A percentile compares a stretch with the other conserved stretches of the same genome.
Conservation (phyloP, 2,113 vertebrate genomes). For the Romanogobio albipinnatus region DNA sequence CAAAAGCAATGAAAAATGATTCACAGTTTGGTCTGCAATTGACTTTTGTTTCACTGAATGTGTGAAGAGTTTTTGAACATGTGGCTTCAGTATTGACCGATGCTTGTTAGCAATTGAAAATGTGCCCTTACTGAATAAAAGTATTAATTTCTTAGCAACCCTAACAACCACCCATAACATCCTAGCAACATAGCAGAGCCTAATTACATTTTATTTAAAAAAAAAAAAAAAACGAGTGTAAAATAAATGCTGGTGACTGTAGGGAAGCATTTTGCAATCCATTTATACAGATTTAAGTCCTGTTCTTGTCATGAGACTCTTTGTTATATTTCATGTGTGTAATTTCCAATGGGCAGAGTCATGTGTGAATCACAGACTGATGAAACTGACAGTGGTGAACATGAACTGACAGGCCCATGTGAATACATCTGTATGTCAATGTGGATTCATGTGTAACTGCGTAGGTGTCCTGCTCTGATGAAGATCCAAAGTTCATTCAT, state of each 20-base stretch:
- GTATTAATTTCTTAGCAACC: too few species aligned
- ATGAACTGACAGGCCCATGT: conserved; percentile 43
- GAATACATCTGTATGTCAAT: conserved; percentile 16
- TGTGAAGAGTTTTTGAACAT: too few species aligned
- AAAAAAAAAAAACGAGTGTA: background rate
- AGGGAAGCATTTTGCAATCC: background rate
- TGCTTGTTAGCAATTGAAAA: too few species aligned
- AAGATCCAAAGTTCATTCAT: conserved; percentile 12
- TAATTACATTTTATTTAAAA: too few species aligned
- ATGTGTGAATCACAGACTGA: background rate
- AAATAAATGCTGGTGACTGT: background rate
- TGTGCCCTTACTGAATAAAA: too few species aligned
- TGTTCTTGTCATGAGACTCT: background rate
- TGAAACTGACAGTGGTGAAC: background rate
- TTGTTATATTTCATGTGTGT: background rate
- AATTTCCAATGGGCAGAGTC: conserved; percentile 1
- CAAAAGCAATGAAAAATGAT: too few species aligned
- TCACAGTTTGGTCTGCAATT: too few species aligned
- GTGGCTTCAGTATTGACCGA: too few species aligned
- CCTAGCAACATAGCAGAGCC: too few species aligned
- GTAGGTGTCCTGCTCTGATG: background rate
- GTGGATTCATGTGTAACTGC: conserved; percentile 4
- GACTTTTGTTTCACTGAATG: too few species aligned
- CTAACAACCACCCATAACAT: too few species aligned
- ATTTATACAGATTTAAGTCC: background rate